Evolutionary conservation across 2,888 invertebrate species (phyloP).

Genomic region (Bembecia ichneumoniformis): DNA sequence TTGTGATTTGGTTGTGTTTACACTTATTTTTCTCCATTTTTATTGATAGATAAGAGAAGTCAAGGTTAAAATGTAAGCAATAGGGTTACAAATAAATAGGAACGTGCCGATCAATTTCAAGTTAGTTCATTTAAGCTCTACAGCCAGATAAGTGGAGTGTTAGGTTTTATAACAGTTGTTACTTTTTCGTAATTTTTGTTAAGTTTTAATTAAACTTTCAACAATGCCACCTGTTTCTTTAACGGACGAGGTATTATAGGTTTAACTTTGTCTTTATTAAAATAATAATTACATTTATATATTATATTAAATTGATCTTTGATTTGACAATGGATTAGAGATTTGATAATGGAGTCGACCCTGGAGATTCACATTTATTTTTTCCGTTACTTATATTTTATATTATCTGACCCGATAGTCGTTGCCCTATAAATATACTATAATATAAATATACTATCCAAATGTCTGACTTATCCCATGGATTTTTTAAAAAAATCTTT

Average conservation of each 20-base stretch:
- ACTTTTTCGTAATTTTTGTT: slow-evolving; percentile 3
- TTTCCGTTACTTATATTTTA: too few species aligned
- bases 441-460: too few species aligned
- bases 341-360: too few species aligned
- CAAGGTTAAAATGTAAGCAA: slow-evolving; percentile 34
- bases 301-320: too few species aligned
- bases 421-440: too few species aligned
- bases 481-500: neutral
- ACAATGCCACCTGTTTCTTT: slow-evolving; percentile 62
- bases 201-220: slow-evolving; percentile 5
- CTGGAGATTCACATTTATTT: too few species aligned
- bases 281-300: too few species aligned
- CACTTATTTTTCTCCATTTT: slow-evolving; percentile 17
- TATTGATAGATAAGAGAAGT: slow-evolving; percentile 31
- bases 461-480: too few species aligned
- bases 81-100: slow-evolving; percentile 38
- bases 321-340: too few species aligned
- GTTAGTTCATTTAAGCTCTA: slow-evolving; percentile 44
- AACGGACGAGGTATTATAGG: slow-evolving; percentile 42
- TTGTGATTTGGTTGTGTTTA: slow-evolving; percentile 11
- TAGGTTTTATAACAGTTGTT: neutral
- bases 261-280: too few species aligned
- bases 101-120: slow-evolving; percentile 27
- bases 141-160: slow-evolving; percentile 24
- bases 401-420: too few species aligned